These are phyloP conservation scores for Spinus pinus DNA, from an alignment of 2,797 vertebrate species.

Conservation along the genomic window DNA sequence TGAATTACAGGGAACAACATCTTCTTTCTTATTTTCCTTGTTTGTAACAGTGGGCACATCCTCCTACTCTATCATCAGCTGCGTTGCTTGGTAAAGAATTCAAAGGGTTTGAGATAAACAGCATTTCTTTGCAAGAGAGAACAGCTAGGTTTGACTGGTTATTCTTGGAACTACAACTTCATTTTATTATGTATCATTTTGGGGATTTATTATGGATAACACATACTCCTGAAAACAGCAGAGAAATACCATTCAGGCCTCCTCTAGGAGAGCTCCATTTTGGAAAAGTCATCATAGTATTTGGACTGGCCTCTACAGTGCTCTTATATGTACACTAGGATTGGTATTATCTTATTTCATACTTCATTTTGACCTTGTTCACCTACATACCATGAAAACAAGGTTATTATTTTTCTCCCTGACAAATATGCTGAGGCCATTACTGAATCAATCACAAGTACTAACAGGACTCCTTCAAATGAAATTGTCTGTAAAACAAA, in stretches of 20 bases:
- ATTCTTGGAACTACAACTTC: neutral
- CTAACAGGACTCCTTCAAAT: neutral
- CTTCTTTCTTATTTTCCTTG: neutral
- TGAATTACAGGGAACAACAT: neutral
- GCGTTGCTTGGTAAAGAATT: neutral
- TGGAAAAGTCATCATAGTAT: neutral
- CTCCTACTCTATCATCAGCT: neutral
- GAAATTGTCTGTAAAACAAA: constrained; percentile 8
- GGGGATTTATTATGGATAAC: neutral
- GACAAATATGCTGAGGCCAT: constrained; percentile 15
- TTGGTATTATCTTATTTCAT: constrained; percentile 12
- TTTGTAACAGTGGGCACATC: neutral
- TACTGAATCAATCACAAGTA: constrained; percentile 10
- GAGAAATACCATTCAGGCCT: neutral
- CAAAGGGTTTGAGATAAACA: neutral
- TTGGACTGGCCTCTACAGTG: neutral
- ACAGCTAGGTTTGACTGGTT: neutral
- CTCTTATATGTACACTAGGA: constrained; percentile 25
- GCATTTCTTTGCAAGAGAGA: neutral
- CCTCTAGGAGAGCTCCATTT: neutral
- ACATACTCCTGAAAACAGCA: neutral
- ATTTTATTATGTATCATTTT: neutral
- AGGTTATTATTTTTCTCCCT: constrained; percentile 20
- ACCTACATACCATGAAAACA: constrained; percentile 51
- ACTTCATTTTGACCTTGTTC: constrained; percentile 49